These are phyloP conservation scores for Chymomyza caudatula DNA, from an alignment of 2,888 invertebrate species.

Conservation along the genomic window DNA sequence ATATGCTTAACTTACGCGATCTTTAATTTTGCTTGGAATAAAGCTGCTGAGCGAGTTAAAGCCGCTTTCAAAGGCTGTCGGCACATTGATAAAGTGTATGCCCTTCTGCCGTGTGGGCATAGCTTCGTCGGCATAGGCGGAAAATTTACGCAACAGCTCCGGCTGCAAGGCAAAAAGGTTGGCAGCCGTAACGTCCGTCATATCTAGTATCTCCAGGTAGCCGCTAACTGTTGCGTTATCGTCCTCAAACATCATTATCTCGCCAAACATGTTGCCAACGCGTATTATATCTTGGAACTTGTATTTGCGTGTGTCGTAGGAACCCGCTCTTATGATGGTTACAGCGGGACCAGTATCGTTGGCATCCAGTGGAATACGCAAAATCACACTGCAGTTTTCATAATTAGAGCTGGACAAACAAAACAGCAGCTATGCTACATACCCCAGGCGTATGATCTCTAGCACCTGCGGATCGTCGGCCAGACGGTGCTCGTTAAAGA, in stretches of 20 bases:
- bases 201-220: conserved; percentile 81
- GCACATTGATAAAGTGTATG: conserved; percentile 82
- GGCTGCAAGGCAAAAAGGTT: conserved; percentile 82
- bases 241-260: conserved; percentile 82
- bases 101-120: conserved; percentile 83
- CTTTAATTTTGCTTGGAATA: conserved; percentile 82
- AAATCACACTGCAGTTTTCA: conserved; percentile 51
- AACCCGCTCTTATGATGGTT: conserved; percentile 80
- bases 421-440: neutral
- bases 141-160: conserved; percentile 81
- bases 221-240: conserved; percentile 81
- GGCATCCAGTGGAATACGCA: conserved; percentile 71
- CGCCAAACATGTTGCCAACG: conserved; percentile 81
- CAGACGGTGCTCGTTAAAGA: conserved; percentile 77
- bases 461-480: conserved; percentile 66
- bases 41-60: conserved; percentile 81
- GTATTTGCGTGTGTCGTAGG: conserved; percentile 79
- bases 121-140: conserved; percentile 81
- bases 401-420: neutral
- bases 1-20: conserved; percentile 79
- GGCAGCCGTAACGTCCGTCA: conserved; percentile 80
- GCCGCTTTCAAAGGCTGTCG: conserved; percentile 81
- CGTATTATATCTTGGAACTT: conserved; percentile 80
- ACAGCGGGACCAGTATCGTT: conserved; percentile 79
- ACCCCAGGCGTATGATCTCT: conserved; percentile 75